phyloP scores from a whole-genome alignment of 2,797 vertebrate species.

The Antrozous pallidus region DNA sequence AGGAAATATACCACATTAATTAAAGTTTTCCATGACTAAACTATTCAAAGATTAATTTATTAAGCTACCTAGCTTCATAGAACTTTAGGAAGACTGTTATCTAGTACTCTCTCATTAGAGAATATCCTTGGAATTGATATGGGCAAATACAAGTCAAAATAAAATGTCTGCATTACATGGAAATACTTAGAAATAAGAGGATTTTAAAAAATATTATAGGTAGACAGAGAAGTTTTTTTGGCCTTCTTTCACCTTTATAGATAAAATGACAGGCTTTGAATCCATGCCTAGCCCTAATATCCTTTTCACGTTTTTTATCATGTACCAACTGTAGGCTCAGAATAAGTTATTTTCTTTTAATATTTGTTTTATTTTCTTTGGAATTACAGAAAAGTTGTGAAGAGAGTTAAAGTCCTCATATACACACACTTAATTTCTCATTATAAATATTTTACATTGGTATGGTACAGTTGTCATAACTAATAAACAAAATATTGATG shows the following conservation, averaged over 20 bases:
- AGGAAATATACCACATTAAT: not conserved
- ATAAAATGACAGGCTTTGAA: not conserved
- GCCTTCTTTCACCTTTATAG: not conserved
- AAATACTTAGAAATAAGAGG: not conserved
- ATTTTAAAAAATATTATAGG: not conserved
- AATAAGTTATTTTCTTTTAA: not conserved
- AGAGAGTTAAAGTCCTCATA: not conserved
- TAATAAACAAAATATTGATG: not conserved
- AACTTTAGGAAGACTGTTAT: not conserved
- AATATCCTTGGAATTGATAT: not conserved
- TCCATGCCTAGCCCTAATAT: not conserved
- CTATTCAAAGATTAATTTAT: not conserved
- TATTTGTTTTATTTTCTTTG: not conserved
- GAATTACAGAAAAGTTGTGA: not conserved
- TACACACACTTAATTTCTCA: not conserved
- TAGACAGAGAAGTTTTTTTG: not conserved
- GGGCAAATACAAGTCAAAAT: not conserved
- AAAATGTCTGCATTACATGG: not conserved
- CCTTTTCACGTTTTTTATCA: not conserved
- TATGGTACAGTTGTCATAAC: not conserved
- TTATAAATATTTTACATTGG: not conserved
- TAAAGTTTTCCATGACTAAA: not conserved
- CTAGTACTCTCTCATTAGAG: not conserved
- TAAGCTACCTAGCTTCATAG: not conserved
- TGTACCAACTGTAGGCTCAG: not conserved